phyloP scores from a whole-genome alignment of 1,140 invertebrate species.

The Muscidifurax raptorellus region DNA sequence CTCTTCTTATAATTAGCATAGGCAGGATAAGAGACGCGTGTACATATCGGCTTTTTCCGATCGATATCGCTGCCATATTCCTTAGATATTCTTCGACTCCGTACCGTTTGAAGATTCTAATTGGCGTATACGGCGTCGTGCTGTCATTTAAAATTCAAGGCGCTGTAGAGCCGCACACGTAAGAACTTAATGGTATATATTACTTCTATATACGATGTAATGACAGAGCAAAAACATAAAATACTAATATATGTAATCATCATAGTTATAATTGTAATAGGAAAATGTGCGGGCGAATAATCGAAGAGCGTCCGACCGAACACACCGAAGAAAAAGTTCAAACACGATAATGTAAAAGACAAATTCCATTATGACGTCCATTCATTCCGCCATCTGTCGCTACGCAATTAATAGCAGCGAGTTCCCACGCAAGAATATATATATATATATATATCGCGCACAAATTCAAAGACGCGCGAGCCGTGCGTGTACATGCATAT shows the following conservation, averaged over 20 bases:
- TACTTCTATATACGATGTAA: too few species aligned
- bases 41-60: neutral
- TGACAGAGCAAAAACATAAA: too few species aligned
- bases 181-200: too few species aligned
- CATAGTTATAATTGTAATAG: too few species aligned
- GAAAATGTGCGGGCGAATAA: too few species aligned
- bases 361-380: neutral
- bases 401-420: conserved; percentile 20
- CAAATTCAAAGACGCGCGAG: neutral
- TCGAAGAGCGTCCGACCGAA: too few species aligned
- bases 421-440: neutral
- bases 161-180: neutral
- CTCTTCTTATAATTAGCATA: too few species aligned
- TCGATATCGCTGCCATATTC: neutral
- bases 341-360: neutral
- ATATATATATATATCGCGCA: neutral
- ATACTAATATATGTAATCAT: too few species aligned
- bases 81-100: neutral
- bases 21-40: too few species aligned
- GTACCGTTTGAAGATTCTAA: neutral
- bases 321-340: too few species aligned
- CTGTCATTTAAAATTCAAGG: neutral
- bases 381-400: neutral
- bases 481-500: neutral
- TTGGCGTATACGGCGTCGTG: neutral